These are phyloP conservation scores for Hyles euphorbiae DNA, from an alignment of 1,140 invertebrate genomes.

Conservation along the genomic window DNA sequence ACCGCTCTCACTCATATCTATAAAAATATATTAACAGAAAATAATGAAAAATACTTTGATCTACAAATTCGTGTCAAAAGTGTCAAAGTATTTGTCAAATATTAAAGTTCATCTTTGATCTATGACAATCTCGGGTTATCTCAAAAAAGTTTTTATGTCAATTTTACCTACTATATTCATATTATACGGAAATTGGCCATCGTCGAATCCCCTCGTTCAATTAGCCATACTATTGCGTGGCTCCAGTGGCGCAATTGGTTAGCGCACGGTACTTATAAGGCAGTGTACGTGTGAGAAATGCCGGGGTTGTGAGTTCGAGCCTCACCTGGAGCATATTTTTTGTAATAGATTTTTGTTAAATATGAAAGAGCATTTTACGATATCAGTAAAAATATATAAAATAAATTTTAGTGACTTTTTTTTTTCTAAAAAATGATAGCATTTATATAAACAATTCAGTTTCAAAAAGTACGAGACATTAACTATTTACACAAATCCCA, in stretches of 20 bases:
- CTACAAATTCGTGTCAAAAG: conserved; percentile 15
- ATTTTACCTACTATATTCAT: not conserved
- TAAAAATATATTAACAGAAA: conserved; percentile 13
- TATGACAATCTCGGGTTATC: too few relatives aligned
- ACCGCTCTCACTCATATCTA: conserved; percentile 43
- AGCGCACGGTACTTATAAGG: conserved; percentile 9
- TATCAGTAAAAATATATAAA: too few relatives aligned
- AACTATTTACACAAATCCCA: too few relatives aligned
- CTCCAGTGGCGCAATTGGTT: conserved; percentile 7
- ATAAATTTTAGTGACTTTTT: too few relatives aligned
- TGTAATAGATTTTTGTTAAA: too few relatives aligned
- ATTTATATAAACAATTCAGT: too few relatives aligned
- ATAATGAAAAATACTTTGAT: conserved; percentile 12
- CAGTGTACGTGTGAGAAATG: conserved; percentile 9
- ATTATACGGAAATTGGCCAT: not conserved
- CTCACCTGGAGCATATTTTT: conserved; percentile 8
- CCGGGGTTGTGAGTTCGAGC: conserved; percentile 10
- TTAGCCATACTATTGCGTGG: not conserved
- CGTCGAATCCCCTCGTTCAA: not conserved
- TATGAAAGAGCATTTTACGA: too few relatives aligned
- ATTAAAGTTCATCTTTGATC: too few relatives aligned
- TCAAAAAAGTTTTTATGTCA: not conserved
- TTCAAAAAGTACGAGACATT: too few relatives aligned
- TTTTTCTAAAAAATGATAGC: too few relatives aligned
- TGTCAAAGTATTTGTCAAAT: too few relatives aligned